A percentile compares a stretch with the other conserved stretches of the same genome.
Conservation (phyloP, 2,888 invertebrate species). For the Pardosa pseudoannulata region DNA sequence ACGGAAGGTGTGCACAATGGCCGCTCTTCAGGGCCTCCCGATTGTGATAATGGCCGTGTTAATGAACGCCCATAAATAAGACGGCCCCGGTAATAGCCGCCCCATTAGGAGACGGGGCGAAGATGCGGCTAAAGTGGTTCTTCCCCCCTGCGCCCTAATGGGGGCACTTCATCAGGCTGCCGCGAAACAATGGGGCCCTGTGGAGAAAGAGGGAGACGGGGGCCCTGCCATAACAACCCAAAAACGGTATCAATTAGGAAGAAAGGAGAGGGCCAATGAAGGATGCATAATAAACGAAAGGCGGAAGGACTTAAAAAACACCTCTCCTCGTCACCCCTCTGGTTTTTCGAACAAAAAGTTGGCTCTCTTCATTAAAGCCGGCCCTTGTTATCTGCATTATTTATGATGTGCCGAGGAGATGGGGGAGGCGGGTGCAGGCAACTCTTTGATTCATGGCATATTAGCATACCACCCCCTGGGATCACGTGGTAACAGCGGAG, state of each 20-base stretch:
- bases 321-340: no score
- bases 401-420: constrained; percentile 37
- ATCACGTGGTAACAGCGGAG: constrained; percentile 26
- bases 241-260: constrained; percentile 69
- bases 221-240: constrained; percentile 23
- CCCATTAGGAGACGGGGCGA: constrained; percentile 57
- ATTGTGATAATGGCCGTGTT: constrained; percentile 73
- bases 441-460: constrained; percentile 54
- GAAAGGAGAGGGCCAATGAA: constrained; percentile 40
- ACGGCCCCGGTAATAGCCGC: constrained; percentile 68
- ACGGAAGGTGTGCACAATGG: constrained; percentile 62
- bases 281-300: constrained; percentile 42
- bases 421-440: constrained; percentile 3
- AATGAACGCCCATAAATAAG: constrained; percentile 73
- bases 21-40: constrained; percentile 57
- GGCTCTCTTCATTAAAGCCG: constrained; percentile 62
- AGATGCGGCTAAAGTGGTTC: constrained; percentile 57
- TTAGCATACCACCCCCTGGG: no score
- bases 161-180: constrained; percentile 69
- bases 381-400: constrained; percentile 70
- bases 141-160: constrained; percentile 53
- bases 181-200: constrained; percentile 57
- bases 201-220: constrained; percentile 43
- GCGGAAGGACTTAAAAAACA: neutral
- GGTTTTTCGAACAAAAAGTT: constrained; percentile 19